Evolutionary conservation across 2,797 vertebrate genomes (phyloP).

Genomic region (Dendrocincla tyrannina): DNA sequence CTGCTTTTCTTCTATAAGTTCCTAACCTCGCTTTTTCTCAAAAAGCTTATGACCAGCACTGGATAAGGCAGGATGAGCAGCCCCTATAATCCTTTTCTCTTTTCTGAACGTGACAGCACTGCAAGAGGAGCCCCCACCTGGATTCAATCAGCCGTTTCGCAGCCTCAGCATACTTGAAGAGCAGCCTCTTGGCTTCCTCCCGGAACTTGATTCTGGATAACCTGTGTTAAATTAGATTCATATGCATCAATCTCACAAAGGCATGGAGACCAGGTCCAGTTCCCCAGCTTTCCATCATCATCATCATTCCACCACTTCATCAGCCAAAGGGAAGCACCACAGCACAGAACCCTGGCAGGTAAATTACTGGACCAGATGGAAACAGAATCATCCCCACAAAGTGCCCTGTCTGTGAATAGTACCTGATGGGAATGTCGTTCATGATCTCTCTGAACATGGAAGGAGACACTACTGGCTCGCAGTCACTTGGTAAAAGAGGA

Average conservation of each 20-base stretch:
- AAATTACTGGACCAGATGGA: background rate
- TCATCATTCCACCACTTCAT: background rate
- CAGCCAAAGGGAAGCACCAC: background rate
- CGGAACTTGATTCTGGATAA: slow-evolving; percentile 98
- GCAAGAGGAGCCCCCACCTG: slow-evolving; percentile 77
- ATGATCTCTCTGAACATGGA: slow-evolving; percentile 99
- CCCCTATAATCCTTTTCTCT: background rate
- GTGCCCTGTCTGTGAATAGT: background rate
- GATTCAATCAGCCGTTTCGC: slow-evolving; percentile 97
- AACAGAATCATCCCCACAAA: background rate
- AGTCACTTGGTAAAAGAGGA: slow-evolving; percentile 92
- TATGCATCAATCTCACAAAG: background rate
- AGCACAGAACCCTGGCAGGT: background rate
- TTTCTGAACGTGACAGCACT: background rate
- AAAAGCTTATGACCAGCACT: background rate
- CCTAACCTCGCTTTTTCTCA: background rate
- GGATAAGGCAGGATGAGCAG: background rate
- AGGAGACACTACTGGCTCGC: slow-evolving; percentile 91
- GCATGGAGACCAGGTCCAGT: background rate
- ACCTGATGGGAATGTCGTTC: slow-evolving; percentile 99
- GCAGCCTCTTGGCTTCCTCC: slow-evolving; percentile 92
- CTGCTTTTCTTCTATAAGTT: background rate
- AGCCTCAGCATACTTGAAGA: slow-evolving; percentile 97
- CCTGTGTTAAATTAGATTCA: slow-evolving; percentile 69
- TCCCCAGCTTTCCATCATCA: background rate